phyloP scores from a whole-genome alignment of 92 coral and sea anemone species.

The Anthopleura xanthogrammica region DNA sequence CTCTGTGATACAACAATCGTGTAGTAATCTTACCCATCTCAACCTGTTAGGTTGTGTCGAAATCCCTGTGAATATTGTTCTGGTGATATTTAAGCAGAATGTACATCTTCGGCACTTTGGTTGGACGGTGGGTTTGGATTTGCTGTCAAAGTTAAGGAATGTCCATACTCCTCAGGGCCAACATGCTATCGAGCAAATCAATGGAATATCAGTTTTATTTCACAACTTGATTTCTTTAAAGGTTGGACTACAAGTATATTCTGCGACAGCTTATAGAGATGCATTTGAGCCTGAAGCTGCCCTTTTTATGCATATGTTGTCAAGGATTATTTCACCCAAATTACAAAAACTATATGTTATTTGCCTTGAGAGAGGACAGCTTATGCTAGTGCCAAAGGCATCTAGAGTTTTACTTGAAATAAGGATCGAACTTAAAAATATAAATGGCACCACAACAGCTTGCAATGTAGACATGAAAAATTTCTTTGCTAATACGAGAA shows the following conservation, averaged over 20 bases:
- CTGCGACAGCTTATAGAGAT: slow-evolving; percentile 30
- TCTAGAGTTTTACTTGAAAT: slow-evolving; percentile 31
- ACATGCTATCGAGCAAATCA: slow-evolving; percentile 30
- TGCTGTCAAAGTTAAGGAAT: slow-evolving; percentile 24
- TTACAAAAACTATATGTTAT: slow-evolving; percentile 10
- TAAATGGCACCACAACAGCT: not conserved
- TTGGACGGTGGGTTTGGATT: slow-evolving; percentile 38
- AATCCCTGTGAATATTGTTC: slow-evolving; percentile 29
- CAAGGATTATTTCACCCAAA: slow-evolving; percentile 37
- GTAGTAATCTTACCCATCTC: slow-evolving; percentile 16
- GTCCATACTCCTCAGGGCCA: slow-evolving; percentile 16
- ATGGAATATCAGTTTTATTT: slow-evolving; percentile 30
- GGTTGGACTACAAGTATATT: slow-evolving; percentile 28
- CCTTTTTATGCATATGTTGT: slow-evolving; percentile 24
- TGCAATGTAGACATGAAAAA: slow-evolving; percentile 24
- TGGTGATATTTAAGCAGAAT: slow-evolving; percentile 27
- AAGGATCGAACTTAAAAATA: slow-evolving; percentile 7
- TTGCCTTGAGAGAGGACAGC: slow-evolving; percentile 28
- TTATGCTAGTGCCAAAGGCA: slow-evolving; percentile 26
- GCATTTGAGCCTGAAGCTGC: slow-evolving; percentile 41
- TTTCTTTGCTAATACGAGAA: slow-evolving; percentile 24
- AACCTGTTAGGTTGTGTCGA: slow-evolving; percentile 27
- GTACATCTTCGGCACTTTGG: slow-evolving; percentile 33
- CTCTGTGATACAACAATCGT: slow-evolving; percentile 18
- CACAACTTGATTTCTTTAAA: slow-evolving; percentile 30